Evolutionary conservation across 1,140 invertebrate species (phyloP).

Genomic region (Drosophila ironensis): DNA sequence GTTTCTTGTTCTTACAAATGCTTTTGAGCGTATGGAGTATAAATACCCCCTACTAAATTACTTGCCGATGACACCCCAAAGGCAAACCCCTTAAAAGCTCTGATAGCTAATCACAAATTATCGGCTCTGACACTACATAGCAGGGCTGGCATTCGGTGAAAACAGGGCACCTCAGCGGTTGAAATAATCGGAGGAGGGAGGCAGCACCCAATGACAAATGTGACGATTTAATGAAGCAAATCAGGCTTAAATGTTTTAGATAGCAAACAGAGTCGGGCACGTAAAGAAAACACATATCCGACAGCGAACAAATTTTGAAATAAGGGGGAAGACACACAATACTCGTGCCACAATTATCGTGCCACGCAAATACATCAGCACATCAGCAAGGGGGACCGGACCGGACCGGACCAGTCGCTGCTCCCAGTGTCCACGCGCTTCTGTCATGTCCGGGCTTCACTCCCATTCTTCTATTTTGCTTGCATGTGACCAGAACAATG

Average conservation of each 20-base stretch:
- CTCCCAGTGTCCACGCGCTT: constrained; percentile 9
- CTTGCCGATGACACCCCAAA: too few species aligned
- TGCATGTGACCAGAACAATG: constrained; percentile 30
- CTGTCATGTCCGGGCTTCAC: too few species aligned
- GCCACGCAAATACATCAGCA: constrained; percentile 49
- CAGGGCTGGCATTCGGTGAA: too few species aligned
- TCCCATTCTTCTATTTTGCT: too few species aligned
- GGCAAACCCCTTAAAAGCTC: neutral
- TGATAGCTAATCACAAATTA: neutral
- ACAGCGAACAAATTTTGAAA: too few species aligned
- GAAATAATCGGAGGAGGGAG: constrained; percentile 24
- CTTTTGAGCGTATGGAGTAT: too few species aligned
- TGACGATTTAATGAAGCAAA: constrained; percentile 73
- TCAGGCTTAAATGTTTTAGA: constrained; percentile 75
- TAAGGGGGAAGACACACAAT: neutral
- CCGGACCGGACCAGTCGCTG: too few species aligned
- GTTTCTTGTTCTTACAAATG: too few species aligned
- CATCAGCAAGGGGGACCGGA: too few species aligned
- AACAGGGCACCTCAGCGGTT: too few species aligned
- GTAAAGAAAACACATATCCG: constrained; percentile 56
- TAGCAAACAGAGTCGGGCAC: constrained; percentile 60
- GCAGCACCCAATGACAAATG: constrained; percentile 66
- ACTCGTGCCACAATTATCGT: constrained; percentile 45
- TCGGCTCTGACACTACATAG: too few species aligned
- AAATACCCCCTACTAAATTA: too few species aligned